Conservation (phyloP, 2,113 vertebrate species). For the Chaetops frenatus region DNA sequence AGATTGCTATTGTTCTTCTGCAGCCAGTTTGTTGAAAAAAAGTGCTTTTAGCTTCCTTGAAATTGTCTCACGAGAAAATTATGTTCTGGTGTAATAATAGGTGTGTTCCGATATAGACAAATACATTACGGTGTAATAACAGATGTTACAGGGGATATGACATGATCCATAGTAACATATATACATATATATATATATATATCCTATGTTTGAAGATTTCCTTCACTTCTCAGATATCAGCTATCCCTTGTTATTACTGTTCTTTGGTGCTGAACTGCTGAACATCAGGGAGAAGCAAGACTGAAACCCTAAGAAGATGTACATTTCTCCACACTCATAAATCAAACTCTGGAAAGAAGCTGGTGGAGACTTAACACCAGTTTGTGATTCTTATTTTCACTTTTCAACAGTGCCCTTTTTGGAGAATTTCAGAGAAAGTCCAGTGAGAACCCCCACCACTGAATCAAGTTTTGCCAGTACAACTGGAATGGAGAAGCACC, state of each 20-base stretch:
- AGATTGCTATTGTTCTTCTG: neutral
- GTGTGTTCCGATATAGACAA: neutral
- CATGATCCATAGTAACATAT: neutral
- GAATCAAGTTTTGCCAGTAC: neutral
- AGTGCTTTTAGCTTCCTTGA: neutral
- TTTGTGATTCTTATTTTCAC: neutral
- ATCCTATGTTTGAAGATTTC: neutral
- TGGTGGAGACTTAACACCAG: neutral
- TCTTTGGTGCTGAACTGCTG: neutral
- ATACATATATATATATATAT: too few relatives aligned
- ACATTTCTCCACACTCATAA: neutral
- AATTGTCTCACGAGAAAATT: neutral
- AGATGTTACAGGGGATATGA: neutral
- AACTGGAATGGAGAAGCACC: neutral
- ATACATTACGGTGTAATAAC: neutral
- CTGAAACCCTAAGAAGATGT: neutral
- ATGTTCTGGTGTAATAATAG: neutral
- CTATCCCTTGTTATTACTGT: neutral
- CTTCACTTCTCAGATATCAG: neutral
- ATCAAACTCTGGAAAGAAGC: neutral
- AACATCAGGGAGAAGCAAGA: neutral
- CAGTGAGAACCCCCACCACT: fast-evolving
- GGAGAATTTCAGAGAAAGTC: neutral
- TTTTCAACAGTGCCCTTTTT: neutral
- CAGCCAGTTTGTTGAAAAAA: neutral